These are phyloP conservation scores for Athalia circularis DNA, from an alignment of 2,888 invertebrate species.

Conservation along the genomic window DNA sequence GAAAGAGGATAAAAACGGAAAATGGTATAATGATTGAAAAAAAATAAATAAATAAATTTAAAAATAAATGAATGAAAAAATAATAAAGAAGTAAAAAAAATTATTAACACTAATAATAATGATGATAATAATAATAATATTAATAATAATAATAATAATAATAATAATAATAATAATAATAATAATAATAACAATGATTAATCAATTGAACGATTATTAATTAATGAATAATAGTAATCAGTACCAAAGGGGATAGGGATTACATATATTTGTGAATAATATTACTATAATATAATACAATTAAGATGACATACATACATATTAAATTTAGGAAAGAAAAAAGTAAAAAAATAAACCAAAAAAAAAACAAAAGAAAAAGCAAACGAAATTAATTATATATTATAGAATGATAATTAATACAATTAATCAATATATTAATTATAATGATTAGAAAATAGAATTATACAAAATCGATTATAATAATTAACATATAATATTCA, in stretches of 20 bases:
- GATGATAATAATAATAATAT: conserved; percentile 16
- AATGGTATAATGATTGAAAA: not conserved
- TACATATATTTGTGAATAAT: conserved; percentile 19
- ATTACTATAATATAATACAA: conserved; percentile 34
- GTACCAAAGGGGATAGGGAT: conserved; percentile 14
- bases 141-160: conserved; percentile 23
- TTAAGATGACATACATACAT: conserved; percentile 39
- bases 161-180: conserved; percentile 45
- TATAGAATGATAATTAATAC: not conserved
- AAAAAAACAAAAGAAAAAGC: too few species aligned
- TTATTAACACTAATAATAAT: conserved; percentile 49
- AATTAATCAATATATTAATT: conserved; percentile 1
- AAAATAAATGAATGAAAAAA: not conserved
- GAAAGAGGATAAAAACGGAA: too few species aligned
- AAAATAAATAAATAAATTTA: not conserved
- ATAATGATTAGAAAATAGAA: conserved; percentile 21
- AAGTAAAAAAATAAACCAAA: too few species aligned
- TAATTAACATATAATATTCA: not conserved
- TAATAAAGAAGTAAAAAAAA: conserved; percentile 4
- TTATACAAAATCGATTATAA: conserved; percentile 11
- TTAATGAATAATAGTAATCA: conserved; percentile 11
- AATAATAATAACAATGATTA: conserved; percentile 14
- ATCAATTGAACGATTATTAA: conserved; percentile 9
- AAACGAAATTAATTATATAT: not conserved
- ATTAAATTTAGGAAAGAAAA: conserved; percentile 55